A percentile compares a stretch with the other conserved stretches of the same genome.
Conservation (phyloP, 2,888 invertebrate genomes). For the Silvanus unidentatus region DNA sequence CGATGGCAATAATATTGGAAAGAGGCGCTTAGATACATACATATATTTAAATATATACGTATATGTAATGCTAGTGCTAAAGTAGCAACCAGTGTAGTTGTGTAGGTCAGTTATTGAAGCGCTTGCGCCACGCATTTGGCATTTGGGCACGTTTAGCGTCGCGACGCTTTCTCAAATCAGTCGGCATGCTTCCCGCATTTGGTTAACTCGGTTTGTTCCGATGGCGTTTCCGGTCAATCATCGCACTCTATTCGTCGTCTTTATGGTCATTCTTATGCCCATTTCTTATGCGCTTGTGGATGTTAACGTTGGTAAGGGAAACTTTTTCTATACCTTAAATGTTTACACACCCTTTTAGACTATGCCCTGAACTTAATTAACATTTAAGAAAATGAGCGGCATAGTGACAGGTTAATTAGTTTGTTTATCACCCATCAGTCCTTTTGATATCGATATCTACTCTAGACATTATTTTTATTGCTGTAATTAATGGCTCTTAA, state of each 20-base stretch:
- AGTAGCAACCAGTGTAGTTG: conserved; percentile 20
- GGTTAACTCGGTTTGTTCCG: conserved; percentile 1
- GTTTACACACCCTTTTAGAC: too few relatives aligned
- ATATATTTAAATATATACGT: neutral
- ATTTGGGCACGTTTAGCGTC: conserved; percentile 22
- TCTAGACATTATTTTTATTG: neutral
- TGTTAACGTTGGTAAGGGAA: conserved; percentile 25
- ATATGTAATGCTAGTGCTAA: conserved; percentile 1
- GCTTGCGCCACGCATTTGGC: conserved; percentile 25
- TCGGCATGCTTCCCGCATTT: conserved; percentile 34
- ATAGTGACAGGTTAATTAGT: too few relatives aligned
- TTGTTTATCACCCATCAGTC: too few relatives aligned
- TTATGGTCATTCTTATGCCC: conserved; percentile 15
- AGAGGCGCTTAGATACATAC: conserved; percentile 3
- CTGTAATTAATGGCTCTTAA: too few relatives aligned
- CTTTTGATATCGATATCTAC: too few relatives aligned
- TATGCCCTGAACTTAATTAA: neutral
- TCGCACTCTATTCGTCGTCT: conserved; percentile 1
- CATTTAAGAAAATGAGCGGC: neutral
- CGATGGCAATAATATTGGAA: conserved; percentile 5
- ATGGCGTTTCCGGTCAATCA: neutral
- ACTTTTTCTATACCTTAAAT: too few relatives aligned
- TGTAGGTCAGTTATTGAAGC: conserved; percentile 30
- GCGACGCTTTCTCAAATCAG: conserved; percentile 28
- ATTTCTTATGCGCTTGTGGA: conserved; percentile 23